Evolutionary conservation across 2,888 invertebrate species (phyloP).

Genomic region (Rhagonycha fulva): DNA sequence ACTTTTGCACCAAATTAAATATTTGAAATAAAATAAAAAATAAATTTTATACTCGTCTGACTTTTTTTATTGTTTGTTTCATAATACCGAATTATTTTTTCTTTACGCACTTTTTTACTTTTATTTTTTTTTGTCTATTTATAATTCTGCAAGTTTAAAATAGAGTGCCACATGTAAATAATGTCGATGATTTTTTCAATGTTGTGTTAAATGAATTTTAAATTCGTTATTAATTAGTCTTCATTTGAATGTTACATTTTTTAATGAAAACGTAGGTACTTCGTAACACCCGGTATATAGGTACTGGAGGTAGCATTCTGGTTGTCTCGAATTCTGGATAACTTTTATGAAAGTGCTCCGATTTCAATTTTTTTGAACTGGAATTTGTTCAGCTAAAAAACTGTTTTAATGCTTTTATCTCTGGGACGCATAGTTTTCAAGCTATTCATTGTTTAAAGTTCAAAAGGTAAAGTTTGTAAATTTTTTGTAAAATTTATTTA

Average conservation of each 20-base stretch:
- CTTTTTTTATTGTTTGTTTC: background rate
- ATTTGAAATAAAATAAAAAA: background rate
- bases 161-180: background rate
- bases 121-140: background rate
- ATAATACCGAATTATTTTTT: background rate
- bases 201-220: background rate
- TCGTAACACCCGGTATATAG: too few species aligned
- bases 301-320: too few species aligned
- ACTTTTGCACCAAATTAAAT: background rate
- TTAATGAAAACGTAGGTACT: too few species aligned
- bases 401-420: too few species aligned
- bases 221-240: background rate
- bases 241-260: background rate
- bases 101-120: background rate
- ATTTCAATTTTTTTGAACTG: too few species aligned
- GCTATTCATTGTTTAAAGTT: too few species aligned
- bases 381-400: too few species aligned
- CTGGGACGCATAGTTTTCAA: too few species aligned
- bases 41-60: background rate
- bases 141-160: background rate
- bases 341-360: too few species aligned
- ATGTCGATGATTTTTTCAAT: background rate
- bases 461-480: too few species aligned
- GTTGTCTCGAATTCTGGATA: too few species aligned
- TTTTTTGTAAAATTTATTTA: too few species aligned